Conservation (phyloP, 1,140 invertebrate species). For the Ylistrum balloti region DNA sequence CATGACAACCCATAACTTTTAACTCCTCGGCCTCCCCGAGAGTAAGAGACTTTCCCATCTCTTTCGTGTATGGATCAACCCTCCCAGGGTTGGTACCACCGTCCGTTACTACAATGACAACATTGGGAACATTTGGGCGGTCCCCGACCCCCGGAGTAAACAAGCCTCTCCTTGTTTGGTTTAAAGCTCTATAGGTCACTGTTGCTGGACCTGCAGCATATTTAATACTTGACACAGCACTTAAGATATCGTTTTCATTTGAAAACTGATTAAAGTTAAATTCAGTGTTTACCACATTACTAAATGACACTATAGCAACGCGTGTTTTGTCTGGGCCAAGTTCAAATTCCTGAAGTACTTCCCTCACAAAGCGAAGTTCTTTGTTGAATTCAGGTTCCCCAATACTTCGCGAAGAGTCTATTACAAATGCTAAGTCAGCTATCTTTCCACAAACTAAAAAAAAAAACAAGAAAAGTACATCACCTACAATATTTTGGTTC, state of each 20-base stretch:
- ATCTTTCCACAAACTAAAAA: constrained; percentile 42
- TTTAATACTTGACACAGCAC: background rate
- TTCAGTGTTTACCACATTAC: constrained; percentile 44
- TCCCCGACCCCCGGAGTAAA: constrained; percentile 53
- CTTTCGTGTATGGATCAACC: background rate
- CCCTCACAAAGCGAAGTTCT: constrained; percentile 46
- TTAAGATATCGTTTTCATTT: constrained; percentile 44
- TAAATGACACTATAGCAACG: constrained; percentile 47
- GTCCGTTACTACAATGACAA: constrained; percentile 72
- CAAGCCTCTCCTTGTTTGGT: constrained; percentile 12
- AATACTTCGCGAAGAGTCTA: constrained; percentile 55
- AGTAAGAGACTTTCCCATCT: constrained; percentile 2
- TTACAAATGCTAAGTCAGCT: constrained; percentile 46
- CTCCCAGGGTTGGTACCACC: constrained; percentile 58
- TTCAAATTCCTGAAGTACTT: constrained; percentile 42
- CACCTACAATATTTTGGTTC: background rate
- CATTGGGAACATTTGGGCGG: constrained; percentile 58
- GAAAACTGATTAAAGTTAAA: constrained; percentile 46
- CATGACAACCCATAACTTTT: background rate
- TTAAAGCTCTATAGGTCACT: constrained; percentile 42
- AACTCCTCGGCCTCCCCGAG: background rate
- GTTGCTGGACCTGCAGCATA: constrained; percentile 50
- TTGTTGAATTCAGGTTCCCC: constrained; percentile 44
- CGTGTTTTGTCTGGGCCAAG: constrained; percentile 47
- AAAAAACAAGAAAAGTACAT: background rate